These are phyloP conservation scores for Pseudomugil tenellus DNA, from an alignment of 2,797 vertebrate species.

Conservation along the genomic window DNA sequence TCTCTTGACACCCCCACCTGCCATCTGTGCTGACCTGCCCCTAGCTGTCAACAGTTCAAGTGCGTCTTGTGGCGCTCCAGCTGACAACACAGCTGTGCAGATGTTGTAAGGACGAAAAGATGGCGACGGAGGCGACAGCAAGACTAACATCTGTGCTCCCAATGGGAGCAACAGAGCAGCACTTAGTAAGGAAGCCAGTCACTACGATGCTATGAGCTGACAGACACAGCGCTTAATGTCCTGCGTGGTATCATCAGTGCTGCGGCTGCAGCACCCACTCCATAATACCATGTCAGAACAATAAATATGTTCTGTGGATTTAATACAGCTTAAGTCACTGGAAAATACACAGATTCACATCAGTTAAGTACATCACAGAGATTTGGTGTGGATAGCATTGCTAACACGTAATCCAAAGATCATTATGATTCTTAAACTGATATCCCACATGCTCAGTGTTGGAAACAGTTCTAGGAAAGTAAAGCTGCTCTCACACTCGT, in stretches of 20 bases:
- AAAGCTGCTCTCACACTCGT: constrained; percentile 22
- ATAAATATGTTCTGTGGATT: constrained; percentile 73
- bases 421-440: constrained; percentile 32
- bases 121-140: constrained; percentile 47
- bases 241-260: constrained; percentile 42
- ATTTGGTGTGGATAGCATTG: constrained; percentile 52
- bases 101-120: constrained; percentile 65
- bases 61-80: constrained; percentile 46
- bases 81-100: constrained; percentile 73
- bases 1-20: constrained; percentile 62
- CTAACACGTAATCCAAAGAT: constrained; percentile 52
- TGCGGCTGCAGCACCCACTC: constrained; percentile 22
- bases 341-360: constrained; percentile 63
- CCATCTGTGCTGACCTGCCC: constrained; percentile 77
- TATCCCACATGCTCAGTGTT: constrained; percentile 1
- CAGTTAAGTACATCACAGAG: constrained; percentile 59
- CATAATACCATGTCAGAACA: constrained; percentile 50
- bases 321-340: constrained; percentile 65
- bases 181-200: constrained; percentile 63
- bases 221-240: constrained; percentile 52
- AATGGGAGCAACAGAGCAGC: constrained; percentile 65
- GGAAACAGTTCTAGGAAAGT: constrained; percentile 9
- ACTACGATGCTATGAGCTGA: constrained; percentile 57
- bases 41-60: constrained; percentile 74
- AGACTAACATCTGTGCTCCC: constrained; percentile 77